A percentile compares a stretch with the other conserved stretches of the same genome.
These are phyloP conservation scores for Atractosteus spatula DNA, from an alignment of 2,113 vertebrate species.

Conservation along the genomic window DNA sequence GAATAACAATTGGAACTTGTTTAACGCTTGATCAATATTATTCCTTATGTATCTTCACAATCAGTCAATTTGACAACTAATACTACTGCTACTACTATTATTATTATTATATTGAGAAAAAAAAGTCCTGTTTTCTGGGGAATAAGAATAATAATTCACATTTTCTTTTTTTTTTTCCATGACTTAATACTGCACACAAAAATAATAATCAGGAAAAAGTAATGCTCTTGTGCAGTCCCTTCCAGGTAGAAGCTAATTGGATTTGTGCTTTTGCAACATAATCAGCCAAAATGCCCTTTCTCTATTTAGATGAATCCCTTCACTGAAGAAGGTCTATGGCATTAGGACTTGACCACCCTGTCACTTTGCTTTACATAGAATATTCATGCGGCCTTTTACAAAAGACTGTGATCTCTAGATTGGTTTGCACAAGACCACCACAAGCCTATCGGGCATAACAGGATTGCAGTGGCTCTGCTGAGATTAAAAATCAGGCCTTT, in stretches of 20 bases:
- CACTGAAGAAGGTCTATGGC: neutral
- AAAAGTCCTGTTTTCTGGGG: too few species aligned
- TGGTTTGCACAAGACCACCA: neutral
- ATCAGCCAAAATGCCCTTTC: neutral
- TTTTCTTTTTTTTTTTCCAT: too few species aligned
- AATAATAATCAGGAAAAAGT: too few species aligned
- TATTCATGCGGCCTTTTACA: neutral
- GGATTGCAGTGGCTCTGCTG: neutral
- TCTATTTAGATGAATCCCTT: neutral
- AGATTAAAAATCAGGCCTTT: slow-evolving; percentile 3
- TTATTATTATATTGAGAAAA: too few species aligned
- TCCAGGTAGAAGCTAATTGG: slow-evolving; percentile 19
- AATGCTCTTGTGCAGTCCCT: neutral
- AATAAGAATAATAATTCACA: too few species aligned
- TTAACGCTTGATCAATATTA: too few species aligned
- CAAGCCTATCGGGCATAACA: neutral
- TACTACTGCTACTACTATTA: too few species aligned
- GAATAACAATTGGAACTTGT: too few species aligned
- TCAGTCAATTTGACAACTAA: too few species aligned
- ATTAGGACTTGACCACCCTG: neutral
- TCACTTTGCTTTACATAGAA: neutral
- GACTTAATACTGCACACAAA: too few species aligned
- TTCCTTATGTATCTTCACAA: too few species aligned
- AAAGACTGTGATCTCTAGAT: neutral
- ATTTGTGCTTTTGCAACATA: slow-evolving; percentile 20